phyloP scores from a whole-genome alignment of 1,140 invertebrate species.

The Solenopsis fugax region DNA sequence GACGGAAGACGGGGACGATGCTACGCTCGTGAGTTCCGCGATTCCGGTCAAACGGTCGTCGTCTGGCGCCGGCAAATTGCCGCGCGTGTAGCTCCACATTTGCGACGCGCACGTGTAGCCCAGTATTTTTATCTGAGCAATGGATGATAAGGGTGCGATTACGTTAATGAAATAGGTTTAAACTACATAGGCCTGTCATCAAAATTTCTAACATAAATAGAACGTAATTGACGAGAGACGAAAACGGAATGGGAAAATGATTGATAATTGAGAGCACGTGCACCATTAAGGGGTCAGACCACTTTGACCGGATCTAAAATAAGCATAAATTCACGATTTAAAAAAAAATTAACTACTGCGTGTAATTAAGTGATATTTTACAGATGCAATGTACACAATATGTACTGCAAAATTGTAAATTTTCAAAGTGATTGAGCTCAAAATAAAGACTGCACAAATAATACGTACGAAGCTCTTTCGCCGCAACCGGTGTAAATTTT shows the following conservation, averaged over 20 bases:
- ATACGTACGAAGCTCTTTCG: too few relatives aligned
- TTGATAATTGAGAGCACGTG: not conserved
- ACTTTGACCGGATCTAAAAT: too few relatives aligned
- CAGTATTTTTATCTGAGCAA: not conserved
- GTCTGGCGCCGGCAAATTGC: conserved; percentile 50
- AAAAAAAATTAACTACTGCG: too few relatives aligned
- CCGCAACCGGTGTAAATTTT: too few relatives aligned
- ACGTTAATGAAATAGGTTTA: not conserved
- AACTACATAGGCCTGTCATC: too few relatives aligned
- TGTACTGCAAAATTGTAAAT: too few relatives aligned
- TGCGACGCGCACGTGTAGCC: not conserved
- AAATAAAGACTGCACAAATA: too few relatives aligned
- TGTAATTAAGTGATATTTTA: too few relatives aligned
- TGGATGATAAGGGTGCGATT: not conserved
- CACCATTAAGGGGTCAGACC: not conserved
- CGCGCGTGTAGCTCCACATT: not conserved
- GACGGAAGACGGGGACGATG: conserved; percentile 7
- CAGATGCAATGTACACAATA: too few relatives aligned
- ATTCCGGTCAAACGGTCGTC: conserved; percentile 17
- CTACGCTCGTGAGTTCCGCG: not conserved
- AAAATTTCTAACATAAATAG: not conserved
- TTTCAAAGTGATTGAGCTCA: too few relatives aligned
- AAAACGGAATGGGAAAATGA: not conserved
- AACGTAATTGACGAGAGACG: not conserved
- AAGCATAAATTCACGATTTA: too few relatives aligned